Percentiles rank a stretch among this genome's conserved stretches.
Evolutionary conservation across 2,888 invertebrate species (phyloP).

Genomic region (Cryptus armator): DNA sequence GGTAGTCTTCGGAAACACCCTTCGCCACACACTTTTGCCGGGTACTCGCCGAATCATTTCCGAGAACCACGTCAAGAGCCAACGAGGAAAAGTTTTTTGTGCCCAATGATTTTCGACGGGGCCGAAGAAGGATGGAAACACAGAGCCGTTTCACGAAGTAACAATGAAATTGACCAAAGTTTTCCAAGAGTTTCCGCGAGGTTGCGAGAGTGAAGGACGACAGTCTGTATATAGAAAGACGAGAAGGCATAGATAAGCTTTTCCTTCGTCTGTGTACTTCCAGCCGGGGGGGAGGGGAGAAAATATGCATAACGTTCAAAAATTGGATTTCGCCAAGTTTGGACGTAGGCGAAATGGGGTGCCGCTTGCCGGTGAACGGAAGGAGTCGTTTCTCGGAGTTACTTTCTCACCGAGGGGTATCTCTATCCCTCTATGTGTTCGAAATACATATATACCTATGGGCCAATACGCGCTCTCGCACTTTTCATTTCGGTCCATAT

Average conservation of each 20-base stretch:
- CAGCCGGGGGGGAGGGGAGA: neutral
- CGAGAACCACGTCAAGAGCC: slow-evolving; percentile 11
- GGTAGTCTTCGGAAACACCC: neutral
- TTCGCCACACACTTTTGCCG: neutral
- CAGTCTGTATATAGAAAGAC: neutral
- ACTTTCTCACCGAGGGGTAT: neutral
- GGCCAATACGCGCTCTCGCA: slow-evolving; percentile 52
- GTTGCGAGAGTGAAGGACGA: slow-evolving; percentile 6
- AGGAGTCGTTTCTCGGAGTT: slow-evolving; percentile 22
- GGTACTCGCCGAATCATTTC: slow-evolving; percentile 14
- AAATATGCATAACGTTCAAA: slow-evolving; percentile 62
- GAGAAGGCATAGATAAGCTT: slow-evolving; percentile 20
- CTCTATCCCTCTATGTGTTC: slow-evolving; percentile 2
- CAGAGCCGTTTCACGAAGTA: slow-evolving; percentile 52
- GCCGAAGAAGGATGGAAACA: slow-evolving; percentile 33
- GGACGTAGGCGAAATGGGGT: slow-evolving; percentile 30
- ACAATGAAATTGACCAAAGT: slow-evolving; percentile 62
- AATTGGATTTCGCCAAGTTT: slow-evolving; percentile 59
- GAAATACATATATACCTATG: slow-evolving; percentile 28
- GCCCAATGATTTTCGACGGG: slow-evolving; percentile 40
- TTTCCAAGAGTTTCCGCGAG: slow-evolving; percentile 18
- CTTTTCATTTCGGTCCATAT: slow-evolving; percentile 65
- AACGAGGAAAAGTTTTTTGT: slow-evolving; percentile 12
- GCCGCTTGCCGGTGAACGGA: slow-evolving; percentile 9
- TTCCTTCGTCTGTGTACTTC: slow-evolving; percentile 17